Percentiles rank a stretch among this genome's conserved stretches.
Evolutionary conservation across 2,113 vertebrate species (phyloP).

Genomic region (Gasterosteus nipponicus): DNA sequence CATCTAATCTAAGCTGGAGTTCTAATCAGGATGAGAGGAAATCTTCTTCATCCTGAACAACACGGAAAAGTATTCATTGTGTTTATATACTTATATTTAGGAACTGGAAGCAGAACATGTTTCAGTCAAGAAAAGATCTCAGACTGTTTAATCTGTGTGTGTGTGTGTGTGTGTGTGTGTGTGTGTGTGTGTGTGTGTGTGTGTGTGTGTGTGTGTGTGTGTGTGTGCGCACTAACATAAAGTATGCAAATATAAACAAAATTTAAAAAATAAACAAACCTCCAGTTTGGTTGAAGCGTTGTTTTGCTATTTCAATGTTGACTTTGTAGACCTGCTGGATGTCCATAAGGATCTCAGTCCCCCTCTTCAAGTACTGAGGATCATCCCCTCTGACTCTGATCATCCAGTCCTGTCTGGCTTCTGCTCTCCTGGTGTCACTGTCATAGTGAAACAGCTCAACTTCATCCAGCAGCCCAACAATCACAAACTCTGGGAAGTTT

Average conservation of each 20-base stretch:
- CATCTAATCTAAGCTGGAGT: too few relatives aligned
- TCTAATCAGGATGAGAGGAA: too few relatives aligned
- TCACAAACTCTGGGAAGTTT: conserved; percentile 57
- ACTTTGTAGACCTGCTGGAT: fast-evolving
- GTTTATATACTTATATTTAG: too few relatives aligned
- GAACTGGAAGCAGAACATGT: too few relatives aligned
- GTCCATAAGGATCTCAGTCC: fast-evolving
- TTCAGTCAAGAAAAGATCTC: too few relatives aligned
- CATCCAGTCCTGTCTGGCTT: conserved; percentile 60
- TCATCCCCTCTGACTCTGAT: neutral
- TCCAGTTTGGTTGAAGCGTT: conserved; percentile 58
- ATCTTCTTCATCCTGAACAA: too few relatives aligned
- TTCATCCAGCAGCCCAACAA: conserved; percentile 40
- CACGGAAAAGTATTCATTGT: too few relatives aligned
- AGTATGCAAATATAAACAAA: neutral
- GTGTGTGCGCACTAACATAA: neutral
- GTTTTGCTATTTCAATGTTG: conserved; percentile 17
- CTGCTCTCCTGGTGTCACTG: neutral
- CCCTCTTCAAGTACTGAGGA: neutral
- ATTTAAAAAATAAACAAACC: conserved; percentile 50
- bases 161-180: too few relatives aligned
- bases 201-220: neutral
- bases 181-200: conserved; percentile 6
- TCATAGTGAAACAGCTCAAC: conserved; percentile 46
- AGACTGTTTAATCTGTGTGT: too few relatives aligned